Conservation (phyloP, 2,113 vertebrate genomes). For the Marmota flaviventris region DNA sequence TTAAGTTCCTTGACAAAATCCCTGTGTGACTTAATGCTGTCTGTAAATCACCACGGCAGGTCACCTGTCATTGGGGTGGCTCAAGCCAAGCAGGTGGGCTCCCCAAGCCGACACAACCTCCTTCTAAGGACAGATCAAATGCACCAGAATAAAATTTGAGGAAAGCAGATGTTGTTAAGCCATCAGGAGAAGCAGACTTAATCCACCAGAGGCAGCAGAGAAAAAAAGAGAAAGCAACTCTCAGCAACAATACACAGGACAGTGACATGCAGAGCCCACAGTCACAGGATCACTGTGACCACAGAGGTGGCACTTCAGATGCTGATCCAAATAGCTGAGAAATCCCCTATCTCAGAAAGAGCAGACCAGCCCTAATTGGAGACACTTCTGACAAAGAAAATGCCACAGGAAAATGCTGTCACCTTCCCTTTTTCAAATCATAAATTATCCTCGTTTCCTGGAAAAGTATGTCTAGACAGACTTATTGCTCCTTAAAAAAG, state of each 20-base stretch:
- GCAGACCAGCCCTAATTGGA: background rate
- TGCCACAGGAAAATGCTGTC: slow-evolving; percentile 31
- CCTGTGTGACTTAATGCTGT: background rate
- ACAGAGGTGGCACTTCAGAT: background rate
- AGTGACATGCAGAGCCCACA: background rate
- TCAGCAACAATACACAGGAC: rapidly evolving
- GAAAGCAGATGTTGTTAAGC: background rate
- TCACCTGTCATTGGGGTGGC: background rate
- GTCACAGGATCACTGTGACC: background rate
- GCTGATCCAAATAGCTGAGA: background rate
- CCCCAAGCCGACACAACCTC: rapidly evolving
- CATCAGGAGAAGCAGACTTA: background rate
- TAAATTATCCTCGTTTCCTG: slow-evolving; percentile 66
- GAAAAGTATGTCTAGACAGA: slow-evolving; percentile 58
- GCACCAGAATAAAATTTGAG: background rate
- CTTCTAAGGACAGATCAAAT: background rate
- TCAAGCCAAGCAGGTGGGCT: background rate
- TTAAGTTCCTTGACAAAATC: background rate
- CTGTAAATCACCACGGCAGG: background rate
- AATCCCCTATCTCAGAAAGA: background rate
- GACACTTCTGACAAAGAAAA: slow-evolving; percentile 48
- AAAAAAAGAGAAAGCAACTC: background rate
- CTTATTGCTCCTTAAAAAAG: slow-evolving; percentile 3
- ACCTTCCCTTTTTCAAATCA: slow-evolving; percentile 53
- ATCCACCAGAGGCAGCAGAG: background rate